Evolutionary conservation across 2,113 vertebrate species (phyloP).

Genomic region (Tor tambroides): DNA sequence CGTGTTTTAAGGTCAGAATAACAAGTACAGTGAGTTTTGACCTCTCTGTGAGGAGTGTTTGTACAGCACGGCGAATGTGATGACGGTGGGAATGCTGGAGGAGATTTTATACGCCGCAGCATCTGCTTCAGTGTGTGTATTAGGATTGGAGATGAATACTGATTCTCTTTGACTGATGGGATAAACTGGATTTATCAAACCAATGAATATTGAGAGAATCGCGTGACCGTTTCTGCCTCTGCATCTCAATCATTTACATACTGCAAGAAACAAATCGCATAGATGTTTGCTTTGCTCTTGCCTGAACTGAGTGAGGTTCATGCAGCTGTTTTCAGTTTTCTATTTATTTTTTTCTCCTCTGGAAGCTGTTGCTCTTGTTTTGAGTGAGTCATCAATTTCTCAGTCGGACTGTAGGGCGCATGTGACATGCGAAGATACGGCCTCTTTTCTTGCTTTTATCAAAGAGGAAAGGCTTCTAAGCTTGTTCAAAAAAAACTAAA

Average conservation of each 20-base stretch:
- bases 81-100: constrained; percentile 47
- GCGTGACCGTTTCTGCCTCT: neutral
- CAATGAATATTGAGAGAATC: neutral
- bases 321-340: constrained; percentile 41
- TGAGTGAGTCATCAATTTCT: constrained; percentile 68
- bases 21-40: constrained; percentile 28
- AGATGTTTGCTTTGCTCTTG: constrained; percentile 13
- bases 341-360: constrained; percentile 46
- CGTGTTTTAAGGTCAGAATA: constrained; percentile 24
- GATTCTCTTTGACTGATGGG: constrained; percentile 22
- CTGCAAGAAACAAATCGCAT: constrained; percentile 10
- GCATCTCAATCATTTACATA: neutral
- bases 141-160: constrained; percentile 7
- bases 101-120: constrained; percentile 21
- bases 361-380: constrained; percentile 60
- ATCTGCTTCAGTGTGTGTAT: constrained; percentile 43
- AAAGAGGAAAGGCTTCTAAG: constrained; percentile 30
- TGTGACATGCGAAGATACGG: constrained; percentile 25
- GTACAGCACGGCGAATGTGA: constrained; percentile 21
- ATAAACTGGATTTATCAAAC: constrained; percentile 36
- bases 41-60: neutral
- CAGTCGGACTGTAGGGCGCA: constrained; percentile 58
- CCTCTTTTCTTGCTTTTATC: constrained; percentile 13
- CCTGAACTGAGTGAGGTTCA: constrained; percentile 53
- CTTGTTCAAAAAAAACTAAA: constrained; percentile 10